These are phyloP conservation scores for Lumbricus terrestris DNA, from an alignment of 2,888 invertebrate species.

Conservation along the genomic window DNA sequence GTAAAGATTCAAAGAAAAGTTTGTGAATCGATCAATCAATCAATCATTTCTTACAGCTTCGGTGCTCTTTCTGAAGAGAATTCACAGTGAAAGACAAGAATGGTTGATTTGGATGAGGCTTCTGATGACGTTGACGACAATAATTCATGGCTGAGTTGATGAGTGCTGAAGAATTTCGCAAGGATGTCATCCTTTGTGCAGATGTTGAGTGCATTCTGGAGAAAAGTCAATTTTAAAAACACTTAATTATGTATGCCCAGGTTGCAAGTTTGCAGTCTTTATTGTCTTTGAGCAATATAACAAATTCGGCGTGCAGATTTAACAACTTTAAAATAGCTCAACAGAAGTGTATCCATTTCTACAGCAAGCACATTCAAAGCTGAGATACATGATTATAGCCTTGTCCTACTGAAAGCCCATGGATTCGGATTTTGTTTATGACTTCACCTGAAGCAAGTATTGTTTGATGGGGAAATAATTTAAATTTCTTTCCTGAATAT, in stretches of 20 bases:
- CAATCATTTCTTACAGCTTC: constrained; percentile 65
- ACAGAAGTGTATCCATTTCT: too few relatives aligned
- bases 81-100: constrained; percentile 95
- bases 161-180: constrained; percentile 65
- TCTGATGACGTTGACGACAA: not conserved
- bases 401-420: too few relatives aligned
- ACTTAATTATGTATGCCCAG: not conserved
- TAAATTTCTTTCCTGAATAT: too few relatives aligned
- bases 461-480: too few relatives aligned
- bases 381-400: too few relatives aligned
- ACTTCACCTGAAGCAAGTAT: too few relatives aligned
- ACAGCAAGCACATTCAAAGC: too few relatives aligned
- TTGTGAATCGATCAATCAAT: not conserved
- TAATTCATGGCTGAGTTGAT: constrained; percentile 19
- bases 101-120: constrained; percentile 44
- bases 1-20: too few relatives aligned
- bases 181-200: constrained; percentile 77
- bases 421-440: too few relatives aligned
- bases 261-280: not conserved
- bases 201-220: constrained; percentile 74
- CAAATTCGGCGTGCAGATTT: not conserved
- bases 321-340: too few relatives aligned
- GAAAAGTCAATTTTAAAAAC: not conserved
- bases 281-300: not conserved
- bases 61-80: constrained; percentile 95